Conservation (phyloP, 2,797 vertebrate genomes). For the Malurus leucopterus region DNA sequence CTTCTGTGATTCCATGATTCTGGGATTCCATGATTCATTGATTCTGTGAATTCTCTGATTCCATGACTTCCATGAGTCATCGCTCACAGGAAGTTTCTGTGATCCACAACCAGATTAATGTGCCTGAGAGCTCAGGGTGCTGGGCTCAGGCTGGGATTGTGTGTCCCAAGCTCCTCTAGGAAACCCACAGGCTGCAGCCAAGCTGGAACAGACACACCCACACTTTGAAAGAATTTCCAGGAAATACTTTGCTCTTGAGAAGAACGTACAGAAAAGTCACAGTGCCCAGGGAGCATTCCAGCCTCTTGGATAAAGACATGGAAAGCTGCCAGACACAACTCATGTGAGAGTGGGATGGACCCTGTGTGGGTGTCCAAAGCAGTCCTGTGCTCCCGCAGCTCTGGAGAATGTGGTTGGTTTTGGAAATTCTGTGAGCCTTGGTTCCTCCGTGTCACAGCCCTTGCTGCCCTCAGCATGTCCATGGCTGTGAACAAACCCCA, state of each 20-base stretch:
- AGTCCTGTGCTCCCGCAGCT: not conserved
- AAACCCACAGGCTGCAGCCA: not conserved
- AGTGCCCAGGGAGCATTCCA: not conserved
- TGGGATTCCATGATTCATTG: not conserved
- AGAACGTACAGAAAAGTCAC: not conserved
- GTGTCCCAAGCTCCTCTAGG: not conserved
- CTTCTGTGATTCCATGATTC: not conserved
- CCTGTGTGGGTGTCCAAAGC: not conserved
- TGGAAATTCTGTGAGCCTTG: not conserved
- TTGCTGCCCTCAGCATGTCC: not conserved
- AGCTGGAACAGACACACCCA: not conserved
- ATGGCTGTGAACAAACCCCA: not conserved
- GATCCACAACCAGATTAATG: fast-evolving
- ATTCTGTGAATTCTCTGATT: not conserved
- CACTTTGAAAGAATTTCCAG: not conserved
- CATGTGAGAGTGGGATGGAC: not conserved
- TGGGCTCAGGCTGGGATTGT: not conserved
- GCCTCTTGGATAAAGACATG: not conserved
- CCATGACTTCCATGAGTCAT: not conserved
- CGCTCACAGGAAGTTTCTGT: not conserved
- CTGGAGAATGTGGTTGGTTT: not conserved
- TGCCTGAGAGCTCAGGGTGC: not conserved
- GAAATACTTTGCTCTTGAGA: not conserved
- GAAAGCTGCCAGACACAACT: not conserved
- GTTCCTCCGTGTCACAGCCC: not conserved